These are phyloP conservation scores for Iselma pallidipennis DNA, from an alignment of 2,888 invertebrate genomes.

Conservation along the genomic window DNA sequence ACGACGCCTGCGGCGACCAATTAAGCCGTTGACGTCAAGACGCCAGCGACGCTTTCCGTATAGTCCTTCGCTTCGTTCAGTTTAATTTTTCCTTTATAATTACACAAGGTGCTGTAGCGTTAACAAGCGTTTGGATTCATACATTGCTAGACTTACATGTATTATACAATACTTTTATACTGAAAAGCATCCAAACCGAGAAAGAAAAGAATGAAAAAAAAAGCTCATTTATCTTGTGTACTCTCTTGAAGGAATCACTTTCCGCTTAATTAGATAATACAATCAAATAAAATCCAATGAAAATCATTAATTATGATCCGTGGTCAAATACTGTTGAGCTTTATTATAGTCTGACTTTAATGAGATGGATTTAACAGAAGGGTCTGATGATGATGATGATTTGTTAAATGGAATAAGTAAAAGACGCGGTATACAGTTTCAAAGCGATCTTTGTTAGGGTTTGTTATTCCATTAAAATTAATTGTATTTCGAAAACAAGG, in stretches of 20 bases:
- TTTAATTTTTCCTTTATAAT: neutral
- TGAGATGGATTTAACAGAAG: too few relatives aligned
- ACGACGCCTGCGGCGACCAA: slow-evolving; percentile 30
- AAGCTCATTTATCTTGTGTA: too few relatives aligned
- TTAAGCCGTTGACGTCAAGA: slow-evolving; percentile 31
- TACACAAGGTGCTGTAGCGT: neutral
- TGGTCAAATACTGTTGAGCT: neutral
- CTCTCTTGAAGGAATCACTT: neutral
- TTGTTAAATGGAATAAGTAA: too few relatives aligned
- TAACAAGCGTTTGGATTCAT: neutral
- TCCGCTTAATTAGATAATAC: neutral
- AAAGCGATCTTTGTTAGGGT: too few relatives aligned
- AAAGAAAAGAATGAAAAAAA: too few relatives aligned
- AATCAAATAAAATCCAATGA: neutral
- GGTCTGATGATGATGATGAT: too few relatives aligned
- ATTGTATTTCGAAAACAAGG: too few relatives aligned
- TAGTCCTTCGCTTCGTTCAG: neutral
- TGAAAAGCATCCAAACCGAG: too few relatives aligned
- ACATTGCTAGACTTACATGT: neutral
- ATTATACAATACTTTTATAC: too few relatives aligned
- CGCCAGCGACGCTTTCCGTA: slow-evolving; percentile 16
- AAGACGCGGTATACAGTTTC: too few relatives aligned
- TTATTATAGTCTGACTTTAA: neutral
- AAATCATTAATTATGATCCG: neutral
- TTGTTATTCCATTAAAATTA: too few relatives aligned